phyloP scores from a whole-genome alignment of 2,113 vertebrate species.

The Apodemus speciosus region DNA sequence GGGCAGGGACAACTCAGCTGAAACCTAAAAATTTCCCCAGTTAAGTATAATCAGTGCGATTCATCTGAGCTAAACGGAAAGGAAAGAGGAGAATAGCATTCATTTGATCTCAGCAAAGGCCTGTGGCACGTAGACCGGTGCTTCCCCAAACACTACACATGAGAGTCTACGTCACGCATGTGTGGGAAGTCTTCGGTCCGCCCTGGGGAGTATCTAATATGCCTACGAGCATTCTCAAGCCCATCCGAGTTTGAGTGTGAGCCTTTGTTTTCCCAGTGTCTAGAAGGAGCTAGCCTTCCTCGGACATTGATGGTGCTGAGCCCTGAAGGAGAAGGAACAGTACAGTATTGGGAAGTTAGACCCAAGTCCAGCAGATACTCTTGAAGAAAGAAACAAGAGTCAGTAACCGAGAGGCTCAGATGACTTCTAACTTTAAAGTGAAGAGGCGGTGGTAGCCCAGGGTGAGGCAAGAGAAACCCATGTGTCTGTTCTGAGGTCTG shows the following conservation, averaged over 20 bases:
- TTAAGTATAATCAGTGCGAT: not conserved
- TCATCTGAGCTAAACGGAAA: not conserved
- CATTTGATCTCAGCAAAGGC: constrained; percentile 1
- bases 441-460: not conserved
- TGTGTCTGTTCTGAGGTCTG: not conserved
- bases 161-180: not conserved
- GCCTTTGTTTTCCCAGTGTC: not conserved
- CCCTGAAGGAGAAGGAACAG: not conserved
- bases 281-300: not conserved
- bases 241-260: not conserved
- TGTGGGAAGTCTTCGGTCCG: not conserved
- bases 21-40: constrained; percentile 49
- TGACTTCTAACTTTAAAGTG: not conserved
- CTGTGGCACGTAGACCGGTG: not conserved
- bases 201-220: not conserved
- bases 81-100: not conserved
- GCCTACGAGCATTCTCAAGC: not conserved
- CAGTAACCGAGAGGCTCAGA: not conserved
- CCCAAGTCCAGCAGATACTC: not conserved
- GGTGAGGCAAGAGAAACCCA: not conserved
- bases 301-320: not conserved
- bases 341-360: not conserved
- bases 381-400: not conserved
- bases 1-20: not conserved
- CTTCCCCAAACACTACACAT: constrained; percentile 8